Evolutionary conservation across 2,888 invertebrate genomes (phyloP), one percentile per base, ranked within the genome.

Genomic region (Luperina testacea): DNA sequence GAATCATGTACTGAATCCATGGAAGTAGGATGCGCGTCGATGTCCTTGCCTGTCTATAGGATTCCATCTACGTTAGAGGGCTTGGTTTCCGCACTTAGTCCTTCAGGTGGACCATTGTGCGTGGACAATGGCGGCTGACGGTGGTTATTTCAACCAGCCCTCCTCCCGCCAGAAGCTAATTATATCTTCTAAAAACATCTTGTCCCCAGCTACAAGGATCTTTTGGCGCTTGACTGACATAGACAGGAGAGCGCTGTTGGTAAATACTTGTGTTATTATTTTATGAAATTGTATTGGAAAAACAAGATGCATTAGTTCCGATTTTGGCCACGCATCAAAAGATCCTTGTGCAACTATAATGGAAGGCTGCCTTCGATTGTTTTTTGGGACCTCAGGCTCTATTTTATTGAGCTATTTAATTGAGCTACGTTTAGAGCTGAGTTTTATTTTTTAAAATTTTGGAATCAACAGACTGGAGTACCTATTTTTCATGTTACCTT

Each of bases 401-500:
- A 11, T 68, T 20, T 20, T 69, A 6, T 48, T 48, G 13, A 27
- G 20, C 20, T 20, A 5, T 69, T 51, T 32, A 7, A 24, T 51
- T 32, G 5, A 32, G 51, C 8, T 51, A 24, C 48, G 48, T 5
- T 48, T 69, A 24, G 8, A 51, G 0, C 24, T 51, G 32, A 15
- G 32, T 70, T 51, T 70, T 51, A 24, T 69, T 48, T 48, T 64
- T 4, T 1, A 6, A n/a, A 0, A 38, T 27, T 45, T 53, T 53
- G 13, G 11, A 45, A 0, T 45, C 4, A 27, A 24, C 9, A 13
- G 2, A 51, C 7, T n/a, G 17, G 0, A 51, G 13, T 20, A 20
- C 32, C 32, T 79, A 27, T 0, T 68, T 51, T 71, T 42, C 69
- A 72, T 81, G 61, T 70, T 77, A 20, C 77, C 72, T 42, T 84